Evolutionary conservation across 2,888 invertebrate species (phyloP).

Genomic region (Parnassius apollo): DNA sequence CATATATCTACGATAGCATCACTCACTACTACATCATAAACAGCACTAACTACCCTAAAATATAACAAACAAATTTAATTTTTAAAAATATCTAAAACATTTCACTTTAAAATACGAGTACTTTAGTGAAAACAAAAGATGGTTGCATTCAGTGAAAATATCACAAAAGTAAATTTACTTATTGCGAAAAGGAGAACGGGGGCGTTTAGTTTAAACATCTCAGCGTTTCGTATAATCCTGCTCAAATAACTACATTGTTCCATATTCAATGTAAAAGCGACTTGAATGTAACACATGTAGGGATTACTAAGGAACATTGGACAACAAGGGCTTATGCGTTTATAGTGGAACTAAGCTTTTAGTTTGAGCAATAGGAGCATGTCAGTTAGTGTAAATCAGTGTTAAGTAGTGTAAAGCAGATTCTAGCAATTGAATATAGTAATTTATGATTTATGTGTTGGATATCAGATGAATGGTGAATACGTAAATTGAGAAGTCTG

Average conservation of each 20-base stretch:
- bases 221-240: conserved; percentile 9
- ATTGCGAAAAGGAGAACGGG: conserved; percentile 1
- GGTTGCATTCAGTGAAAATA: conserved; percentile 9
- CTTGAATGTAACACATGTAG: conserved; percentile 12
- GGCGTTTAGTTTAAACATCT: conserved; percentile 12
- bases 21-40: too few species aligned
- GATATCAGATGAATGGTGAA: too few species aligned
- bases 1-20: too few species aligned
- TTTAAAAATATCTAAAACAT: neutral
- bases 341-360: conserved; percentile 3
- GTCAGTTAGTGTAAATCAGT: neutral
- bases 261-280: conserved; percentile 7
- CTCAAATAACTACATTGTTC: conserved; percentile 15
- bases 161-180: conserved; percentile 16
- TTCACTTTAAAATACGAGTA: neutral
- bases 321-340: conserved; percentile 13
- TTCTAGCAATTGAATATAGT: neutral
- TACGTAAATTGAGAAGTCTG: too few species aligned
- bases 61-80: neutral
- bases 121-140: neutral
- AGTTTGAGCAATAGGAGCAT: neutral
- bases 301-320: conserved; percentile 12
- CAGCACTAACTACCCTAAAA: too few species aligned
- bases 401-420: too few species aligned
- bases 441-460: neutral